These are phyloP conservation scores for Oncopeltus fasciatus DNA, from an alignment of 1,140 invertebrate species.

Conservation along the genomic window DNA sequence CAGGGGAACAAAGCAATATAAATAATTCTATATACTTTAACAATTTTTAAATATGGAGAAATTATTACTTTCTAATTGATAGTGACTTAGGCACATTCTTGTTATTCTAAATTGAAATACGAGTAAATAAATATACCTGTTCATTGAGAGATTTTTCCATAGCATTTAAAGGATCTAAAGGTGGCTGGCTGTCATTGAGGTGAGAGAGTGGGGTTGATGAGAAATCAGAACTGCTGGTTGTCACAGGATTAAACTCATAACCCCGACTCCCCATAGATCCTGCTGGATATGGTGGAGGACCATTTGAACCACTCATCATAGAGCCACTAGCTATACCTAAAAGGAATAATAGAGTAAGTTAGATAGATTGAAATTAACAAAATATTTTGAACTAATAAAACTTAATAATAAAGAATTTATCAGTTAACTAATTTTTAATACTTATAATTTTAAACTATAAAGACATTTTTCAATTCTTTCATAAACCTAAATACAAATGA, in stretches of 20 bases:
- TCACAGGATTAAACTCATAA: conserved; percentile 36
- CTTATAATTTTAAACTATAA: not conserved
- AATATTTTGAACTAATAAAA: not conserved
- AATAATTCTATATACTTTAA: too few relatives aligned
- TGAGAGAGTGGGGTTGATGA: conserved; percentile 45
- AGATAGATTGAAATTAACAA: not conserved
- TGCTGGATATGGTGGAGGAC: conserved; percentile 27
- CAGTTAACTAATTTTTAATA: not conserved
- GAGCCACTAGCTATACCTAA: conserved; percentile 63
- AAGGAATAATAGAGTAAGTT: conserved; percentile 2
- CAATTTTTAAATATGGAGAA: too few relatives aligned
- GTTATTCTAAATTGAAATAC: not conserved
- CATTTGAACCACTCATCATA: conserved; percentile 52
- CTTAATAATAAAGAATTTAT: not conserved
- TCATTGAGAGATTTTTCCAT: conserved; percentile 84
- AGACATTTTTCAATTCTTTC: not conserved
- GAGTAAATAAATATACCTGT: conserved; percentile 57
- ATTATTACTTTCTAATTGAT: too few relatives aligned
- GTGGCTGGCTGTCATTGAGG: conserved; percentile 64
- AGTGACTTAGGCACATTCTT: not conserved
- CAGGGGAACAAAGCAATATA: too few relatives aligned
- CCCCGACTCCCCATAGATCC: conserved; percentile 25
- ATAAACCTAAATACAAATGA: not conserved
- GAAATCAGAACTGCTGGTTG: conserved; percentile 22
- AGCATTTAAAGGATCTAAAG: conserved; percentile 69